A percentile compares a stretch with the other conserved stretches of the same genome.
Evolutionary conservation across 2,888 invertebrate genomes (phyloP).

Genomic region (Empis livida): DNA sequence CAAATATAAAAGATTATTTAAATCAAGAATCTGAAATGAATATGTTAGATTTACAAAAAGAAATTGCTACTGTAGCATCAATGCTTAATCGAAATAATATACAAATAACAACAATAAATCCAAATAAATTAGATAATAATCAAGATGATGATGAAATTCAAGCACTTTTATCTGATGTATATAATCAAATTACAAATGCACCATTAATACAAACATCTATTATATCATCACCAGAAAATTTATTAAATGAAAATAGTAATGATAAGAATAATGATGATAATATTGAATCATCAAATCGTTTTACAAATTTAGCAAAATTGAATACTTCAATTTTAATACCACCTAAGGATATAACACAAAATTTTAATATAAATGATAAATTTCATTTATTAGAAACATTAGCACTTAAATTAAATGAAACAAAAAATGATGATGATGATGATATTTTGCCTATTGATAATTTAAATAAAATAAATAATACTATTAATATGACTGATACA

Average conservation of each 20-base stretch:
- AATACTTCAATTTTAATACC: conserved; percentile 21
- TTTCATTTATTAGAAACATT: conserved; percentile 7
- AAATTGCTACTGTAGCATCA: conserved; percentile 34
- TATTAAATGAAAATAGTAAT: no score
- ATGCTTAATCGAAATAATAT: conserved; percentile 22
- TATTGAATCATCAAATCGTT: conserved; percentile 15
- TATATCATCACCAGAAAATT: conserved; percentile 1
- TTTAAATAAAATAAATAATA: no score
- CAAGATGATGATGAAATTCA: conserved; percentile 28
- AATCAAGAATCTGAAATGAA: conserved; percentile 19
- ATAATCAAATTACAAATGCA: conserved; percentile 24
- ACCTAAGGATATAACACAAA: background rate
- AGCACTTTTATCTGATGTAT: conserved; percentile 31
- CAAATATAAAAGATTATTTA: conserved; percentile 8
- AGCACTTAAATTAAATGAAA: conserved; percentile 1
- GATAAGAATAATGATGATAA: background rate
- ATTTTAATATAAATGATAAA: conserved; percentile 3
- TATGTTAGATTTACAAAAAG: conserved; percentile 31
- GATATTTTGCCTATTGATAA: no score
- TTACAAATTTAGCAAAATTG: conserved; percentile 27
- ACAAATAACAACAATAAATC: conserved; percentile 14
- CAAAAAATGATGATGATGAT: background rate
- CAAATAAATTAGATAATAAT: conserved; percentile 13
- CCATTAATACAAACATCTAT: background rate
- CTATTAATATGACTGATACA: background rate